These are phyloP conservation scores for Metopolophium dirhodum DNA, from an alignment of 1,140 invertebrate genomes.

Conservation along the genomic window DNA sequence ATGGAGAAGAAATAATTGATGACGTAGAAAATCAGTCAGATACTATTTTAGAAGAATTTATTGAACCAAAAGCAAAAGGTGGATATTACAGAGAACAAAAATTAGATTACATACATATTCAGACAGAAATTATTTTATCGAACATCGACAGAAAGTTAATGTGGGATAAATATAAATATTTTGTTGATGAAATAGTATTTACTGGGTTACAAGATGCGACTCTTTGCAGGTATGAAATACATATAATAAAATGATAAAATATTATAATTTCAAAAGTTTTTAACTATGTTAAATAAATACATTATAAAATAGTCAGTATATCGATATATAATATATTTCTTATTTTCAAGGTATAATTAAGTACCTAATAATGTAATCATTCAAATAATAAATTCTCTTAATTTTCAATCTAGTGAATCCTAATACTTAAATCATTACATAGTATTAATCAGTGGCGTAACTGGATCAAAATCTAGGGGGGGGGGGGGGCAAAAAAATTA, in stretches of 20 bases:
- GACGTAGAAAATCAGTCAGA: not conserved
- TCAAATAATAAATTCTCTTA: not conserved
- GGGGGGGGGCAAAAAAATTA: no score
- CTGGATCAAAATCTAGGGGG: no score
- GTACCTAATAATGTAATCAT: not conserved
- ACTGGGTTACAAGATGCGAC: conserved; percentile 69
- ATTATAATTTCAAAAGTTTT: no score
- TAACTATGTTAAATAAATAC: not conserved
- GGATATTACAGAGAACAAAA: not conserved
- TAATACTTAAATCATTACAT: no score
- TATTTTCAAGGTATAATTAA: not conserved
- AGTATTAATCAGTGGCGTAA: no score
- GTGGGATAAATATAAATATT: conserved; percentile 72
- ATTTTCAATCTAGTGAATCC: not conserved
- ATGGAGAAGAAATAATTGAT: not conserved
- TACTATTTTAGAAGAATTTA: not conserved
- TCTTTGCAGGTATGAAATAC: conserved; percentile 62
- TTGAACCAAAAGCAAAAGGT: not conserved
- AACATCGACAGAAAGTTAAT: conserved; percentile 61
- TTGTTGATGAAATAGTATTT: conserved; percentile 70
- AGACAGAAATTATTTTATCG: conserved; percentile 52
- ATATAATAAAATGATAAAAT: not conserved
- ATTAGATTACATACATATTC: not conserved
- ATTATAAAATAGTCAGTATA: not conserved
- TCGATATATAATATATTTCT: not conserved